Evolutionary conservation across 2,888 invertebrate species (phyloP), one percentile per base, ranked within the genome.

Genomic region (Aphodius granarius): DNA sequence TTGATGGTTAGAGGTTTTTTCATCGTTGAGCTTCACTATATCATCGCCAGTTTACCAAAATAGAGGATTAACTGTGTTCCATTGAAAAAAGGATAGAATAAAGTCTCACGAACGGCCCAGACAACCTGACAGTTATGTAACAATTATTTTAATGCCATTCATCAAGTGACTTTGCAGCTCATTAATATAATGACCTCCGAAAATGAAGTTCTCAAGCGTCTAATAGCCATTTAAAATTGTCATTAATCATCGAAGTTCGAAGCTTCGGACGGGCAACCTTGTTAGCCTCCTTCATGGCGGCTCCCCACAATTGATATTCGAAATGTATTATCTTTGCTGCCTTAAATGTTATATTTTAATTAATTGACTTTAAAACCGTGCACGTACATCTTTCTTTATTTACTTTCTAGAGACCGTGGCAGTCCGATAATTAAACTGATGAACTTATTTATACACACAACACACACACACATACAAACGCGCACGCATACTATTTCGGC

Each of bases 201-300:
- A 68, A 68, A 68, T 68, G 68, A 68, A 68, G 68, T 68, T 68
- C 68, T 68, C 68, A 68, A 68, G 68, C 68, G 68, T 22, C 68
- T 68, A 68, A 68, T 68, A 68, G 68, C 68, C 68, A 68, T 68
- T 68, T 68, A 68, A 68, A 68, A 22, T 68, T 68, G 68, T 68
- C 68, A 68, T 68, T 68, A 68, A 68, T 68, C 68, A 68, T 22
- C 21, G 68, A 20, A 68, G 21, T 20, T 66, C 43, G 68, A 22
- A 20, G 68, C 68, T 68, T 43, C 20, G 68, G 22, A 68, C 21
- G 22, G 22, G 66, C 68, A 22, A n/a, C 68, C 68, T 68, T 68
- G 68, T 68, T 68, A 22, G 68, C 68, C 68, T 68, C 21, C 22
- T 68, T 68, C 68, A 22, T 68, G 68, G 21, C 22, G n/a, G 68